phyloP scores from a whole-genome alignment of 2,797 vertebrate species.

The Enteromius mattozi region DNA sequence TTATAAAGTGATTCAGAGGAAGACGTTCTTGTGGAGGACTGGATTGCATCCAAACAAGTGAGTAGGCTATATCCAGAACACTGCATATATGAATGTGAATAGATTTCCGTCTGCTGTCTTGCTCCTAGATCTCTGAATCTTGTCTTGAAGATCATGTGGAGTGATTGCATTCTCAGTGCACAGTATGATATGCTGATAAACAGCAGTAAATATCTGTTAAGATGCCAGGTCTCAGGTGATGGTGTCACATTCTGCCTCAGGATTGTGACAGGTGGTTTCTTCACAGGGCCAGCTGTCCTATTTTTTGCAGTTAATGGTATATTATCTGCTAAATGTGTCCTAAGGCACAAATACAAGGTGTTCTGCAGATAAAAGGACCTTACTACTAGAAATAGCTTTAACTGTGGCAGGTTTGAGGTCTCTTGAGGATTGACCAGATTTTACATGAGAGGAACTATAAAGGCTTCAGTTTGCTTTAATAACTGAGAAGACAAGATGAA shows the following conservation, averaged over 20 bases:
- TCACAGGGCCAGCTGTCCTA: slow-evolving; percentile 65
- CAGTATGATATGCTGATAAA: slow-evolving; percentile 28
- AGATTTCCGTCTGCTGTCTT: slow-evolving; percentile 7
- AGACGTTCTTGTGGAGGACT: slow-evolving; percentile 19
- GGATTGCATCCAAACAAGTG: slow-evolving; percentile 32
- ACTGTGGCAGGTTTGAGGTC: slow-evolving; percentile 37
- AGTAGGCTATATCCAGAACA: slow-evolving; percentile 3
- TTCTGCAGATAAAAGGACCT: slow-evolving; percentile 28
- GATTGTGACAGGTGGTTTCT: slow-evolving; percentile 59
- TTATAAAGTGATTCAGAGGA: slow-evolving; percentile 17
- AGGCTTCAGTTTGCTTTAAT: slow-evolving; percentile 18
- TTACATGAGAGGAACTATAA: slow-evolving; percentile 38
- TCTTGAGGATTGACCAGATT: slow-evolving; percentile 29
- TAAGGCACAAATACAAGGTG: slow-evolving; percentile 53
- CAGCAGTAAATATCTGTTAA: slow-evolving; percentile 42
- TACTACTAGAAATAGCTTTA: slow-evolving; percentile 39
- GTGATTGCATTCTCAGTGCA: slow-evolving; percentile 10
- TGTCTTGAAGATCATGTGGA: slow-evolving; percentile 9
- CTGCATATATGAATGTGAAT: neutral
- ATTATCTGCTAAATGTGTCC: slow-evolving; percentile 58
- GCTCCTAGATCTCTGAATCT: slow-evolving; percentile 2
- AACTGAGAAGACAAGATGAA: slow-evolving; percentile 13
- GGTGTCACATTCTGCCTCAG: slow-evolving; percentile 56
- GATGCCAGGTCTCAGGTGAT: slow-evolving; percentile 54
- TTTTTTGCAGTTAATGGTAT: slow-evolving; percentile 65